A percentile compares a stretch with the other conserved stretches of the same genome.
phyloP scores from a whole-genome alignment of 2,888 invertebrate genomes.

The Perizoma affinitatum region DNA sequence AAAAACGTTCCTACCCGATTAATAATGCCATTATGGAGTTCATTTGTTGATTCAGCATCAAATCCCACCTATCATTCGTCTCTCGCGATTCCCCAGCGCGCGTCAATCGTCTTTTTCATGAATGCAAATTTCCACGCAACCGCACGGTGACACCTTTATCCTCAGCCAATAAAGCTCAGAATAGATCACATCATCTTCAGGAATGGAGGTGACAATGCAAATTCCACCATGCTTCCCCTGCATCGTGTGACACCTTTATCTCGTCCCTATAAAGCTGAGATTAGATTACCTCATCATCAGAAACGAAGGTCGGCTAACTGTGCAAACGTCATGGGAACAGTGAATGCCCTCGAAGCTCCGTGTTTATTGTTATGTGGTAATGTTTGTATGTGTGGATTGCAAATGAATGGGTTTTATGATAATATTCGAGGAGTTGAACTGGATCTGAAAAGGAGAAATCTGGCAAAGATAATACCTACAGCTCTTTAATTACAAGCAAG shows the following conservation, averaged over 20 bases:
- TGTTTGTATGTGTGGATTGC: constrained; percentile 32
- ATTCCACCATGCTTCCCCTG: constrained; percentile 38
- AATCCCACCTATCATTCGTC: not conserved
- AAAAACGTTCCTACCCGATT: too few relatives aligned
- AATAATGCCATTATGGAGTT: too few relatives aligned
- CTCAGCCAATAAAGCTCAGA: constrained; percentile 20
- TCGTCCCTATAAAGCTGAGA: constrained; percentile 41
- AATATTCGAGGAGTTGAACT: constrained; percentile 3
- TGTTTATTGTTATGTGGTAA: constrained; percentile 44
- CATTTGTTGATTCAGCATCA: not conserved
- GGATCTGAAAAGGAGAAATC: constrained; percentile 6
- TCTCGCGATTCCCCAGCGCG: constrained; percentile 5
- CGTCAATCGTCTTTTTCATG: constrained; percentile 12
- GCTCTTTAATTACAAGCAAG: not conserved
- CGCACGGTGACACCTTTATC: constrained; percentile 13
- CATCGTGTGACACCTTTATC: constrained; percentile 38
- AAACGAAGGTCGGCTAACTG: constrained; percentile 58
- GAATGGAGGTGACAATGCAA: constrained; percentile 35
- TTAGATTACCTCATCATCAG: constrained; percentile 40
- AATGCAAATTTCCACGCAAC: too few relatives aligned
- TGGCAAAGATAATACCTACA: constrained; percentile 2
- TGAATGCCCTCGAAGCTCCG: constrained; percentile 49
- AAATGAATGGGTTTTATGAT: constrained; percentile 33
- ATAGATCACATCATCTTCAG: constrained; percentile 20
- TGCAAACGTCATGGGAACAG: constrained; percentile 67